Evolutionary conservation across 2,797 vertebrate genomes (phyloP), one percentile per base, ranked within the genome.

Genomic region (Lithobates sylvaticus): DNA sequence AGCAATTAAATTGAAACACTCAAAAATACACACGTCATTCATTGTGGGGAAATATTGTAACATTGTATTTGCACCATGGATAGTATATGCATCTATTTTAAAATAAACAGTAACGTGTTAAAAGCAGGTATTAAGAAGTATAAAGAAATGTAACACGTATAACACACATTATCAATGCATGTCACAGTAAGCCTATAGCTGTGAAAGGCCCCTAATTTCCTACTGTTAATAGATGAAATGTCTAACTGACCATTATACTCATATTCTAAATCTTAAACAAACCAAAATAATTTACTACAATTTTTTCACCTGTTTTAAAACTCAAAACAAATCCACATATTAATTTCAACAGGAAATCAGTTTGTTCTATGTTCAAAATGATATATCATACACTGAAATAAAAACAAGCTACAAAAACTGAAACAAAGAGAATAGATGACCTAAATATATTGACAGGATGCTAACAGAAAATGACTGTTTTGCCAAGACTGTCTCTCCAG

Each of bases 401-500:
- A 72, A 42, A 73, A 61, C 15, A 61, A 61, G 50, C 26, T n/a
- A 18, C 27, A 42, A 58, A 70, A 54, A 67, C 36, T 18, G 61
- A 29, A 50, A 10, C 15, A 29, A 7, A 0, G 21, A 70, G 47
- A 70, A 26, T 3, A 42, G 21, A 15, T 67, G 83, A 85, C 54
- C 78, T 73, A 86, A 34, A 82, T 77, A 76, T 0, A 69, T 27
- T n/a, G 73, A 36, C 3, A 81, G 16, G 44, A 77, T 77, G n/a
- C 67, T 87, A 81, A 68, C 86, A 69, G n/a, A 50, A 73, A n/a
- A 54, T 71, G 68, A 74, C 64, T 86, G 12, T 0, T 71, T 88
- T 67, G 12, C 26, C 80, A 21, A 78, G 65, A 1, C 26, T 44
- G 76, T 86, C 88, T 86, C 1, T 10, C 64, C 6, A 71, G 9